Evolutionary conservation across 2,113 vertebrate species (phyloP).

Genomic region (Dissostichus mawsoni): DNA sequence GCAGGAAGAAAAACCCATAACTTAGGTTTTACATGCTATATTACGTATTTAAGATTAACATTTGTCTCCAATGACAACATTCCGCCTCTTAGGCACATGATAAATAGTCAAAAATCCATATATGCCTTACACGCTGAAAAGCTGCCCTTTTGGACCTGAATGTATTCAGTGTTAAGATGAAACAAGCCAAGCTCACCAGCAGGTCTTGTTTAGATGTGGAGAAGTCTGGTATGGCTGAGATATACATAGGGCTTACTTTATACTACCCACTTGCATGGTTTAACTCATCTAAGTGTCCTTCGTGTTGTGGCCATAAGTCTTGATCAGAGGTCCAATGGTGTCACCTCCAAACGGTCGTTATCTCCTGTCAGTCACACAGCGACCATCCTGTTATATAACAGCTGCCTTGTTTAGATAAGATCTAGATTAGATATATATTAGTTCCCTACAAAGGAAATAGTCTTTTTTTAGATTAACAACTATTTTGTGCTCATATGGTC

Average conservation of each 20-base stretch:
- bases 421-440: no score
- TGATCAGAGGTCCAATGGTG: conserved; percentile 1
- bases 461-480: no score
- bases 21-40: background rate
- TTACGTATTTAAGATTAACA: background rate
- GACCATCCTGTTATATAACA: background rate
- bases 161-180: background rate
- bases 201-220: conserved; percentile 14
- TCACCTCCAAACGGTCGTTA: conserved; percentile 5
- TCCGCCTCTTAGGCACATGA: background rate
- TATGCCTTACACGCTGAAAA: background rate
- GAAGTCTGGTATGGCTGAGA: background rate
- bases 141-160: background rate
- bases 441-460: no score
- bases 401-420: background rate
- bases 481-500: no score
- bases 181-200: conserved; percentile 18
- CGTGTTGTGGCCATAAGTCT: background rate
- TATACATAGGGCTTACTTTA: conserved; percentile 12
- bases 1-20: background rate
- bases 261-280: conserved; percentile 17
- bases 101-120: background rate
- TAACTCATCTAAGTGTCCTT: background rate
- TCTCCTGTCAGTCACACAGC: background rate
- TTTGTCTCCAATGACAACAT: background rate